A percentile compares a stretch with the other conserved stretches of the same genome.
Evolutionary conservation across 2,888 invertebrate genomes (phyloP).

Genomic region (Cheilosia pagana): DNA sequence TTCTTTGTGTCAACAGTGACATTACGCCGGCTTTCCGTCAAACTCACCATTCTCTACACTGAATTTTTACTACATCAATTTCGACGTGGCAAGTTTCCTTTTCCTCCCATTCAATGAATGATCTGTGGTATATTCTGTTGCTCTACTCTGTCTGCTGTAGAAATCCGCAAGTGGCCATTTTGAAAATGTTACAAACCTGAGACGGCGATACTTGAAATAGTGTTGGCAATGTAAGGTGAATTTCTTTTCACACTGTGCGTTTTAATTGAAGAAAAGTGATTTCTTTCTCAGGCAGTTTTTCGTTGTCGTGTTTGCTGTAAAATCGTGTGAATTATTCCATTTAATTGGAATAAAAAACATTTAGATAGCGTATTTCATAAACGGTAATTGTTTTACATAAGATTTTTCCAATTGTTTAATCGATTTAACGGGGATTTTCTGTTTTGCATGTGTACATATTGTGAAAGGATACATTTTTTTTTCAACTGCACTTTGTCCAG

Average conservation of each 20-base stretch:
- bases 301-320: constrained; percentile 74
- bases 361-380: constrained; percentile 49
- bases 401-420: constrained; percentile 15
- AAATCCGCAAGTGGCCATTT: constrained; percentile 69
- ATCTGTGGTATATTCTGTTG: not conserved
- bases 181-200: constrained; percentile 55
- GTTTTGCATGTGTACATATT: constrained; percentile 45
- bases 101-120: constrained; percentile 51
- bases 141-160: constrained; percentile 17
- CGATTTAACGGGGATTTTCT: constrained; percentile 37
- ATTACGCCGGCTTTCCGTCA: constrained; percentile 59
- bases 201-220: constrained; percentile 50
- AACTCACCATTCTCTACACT: constrained; percentile 66
- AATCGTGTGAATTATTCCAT: constrained; percentile 57
- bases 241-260: constrained; percentile 64
- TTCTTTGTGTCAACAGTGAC: constrained; percentile 39
- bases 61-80: constrained; percentile 57
- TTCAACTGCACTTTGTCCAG: constrained; percentile 5
- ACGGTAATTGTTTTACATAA: constrained; percentile 46
- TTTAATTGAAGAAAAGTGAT: constrained; percentile 69
- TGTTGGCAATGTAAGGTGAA: constrained; percentile 71
- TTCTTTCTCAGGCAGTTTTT: constrained; percentile 67
- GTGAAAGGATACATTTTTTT: constrained; percentile 29
- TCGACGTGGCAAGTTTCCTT: constrained; percentile 72
- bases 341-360: constrained; percentile 48